Base-by-base conservation (phyloP, 2,113 vertebrate genomes). In the Bungarus multicinctus region DNA sequence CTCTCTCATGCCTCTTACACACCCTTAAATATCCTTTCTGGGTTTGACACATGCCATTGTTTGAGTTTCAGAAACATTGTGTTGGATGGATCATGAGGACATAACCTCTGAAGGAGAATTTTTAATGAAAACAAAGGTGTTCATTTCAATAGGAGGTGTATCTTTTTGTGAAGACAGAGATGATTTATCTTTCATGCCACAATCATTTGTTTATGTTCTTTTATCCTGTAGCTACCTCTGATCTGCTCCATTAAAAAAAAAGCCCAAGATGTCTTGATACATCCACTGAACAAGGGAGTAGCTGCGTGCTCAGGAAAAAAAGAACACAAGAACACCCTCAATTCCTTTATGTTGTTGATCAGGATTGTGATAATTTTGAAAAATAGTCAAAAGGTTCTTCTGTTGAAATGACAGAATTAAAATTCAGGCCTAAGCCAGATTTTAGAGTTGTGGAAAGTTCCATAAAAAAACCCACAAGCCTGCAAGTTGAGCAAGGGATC, bases 211-310 rank as follows among this genome's bases (percentile, higher is more conserved):
- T 30, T 60, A 1, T 69, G 22, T 18, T 47, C 25, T 10, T n/a
- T 1, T 1, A 30, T 85, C 10, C 34, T 85, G 39, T 47, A 85
- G 16, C 64, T 23, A 23, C 16, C 45, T 25, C 86, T 3, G 25
- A 52, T 50, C 85, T 3, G 11, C 25, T 5, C 91, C 55, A 23
- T 57, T 4, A 54, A 54, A 16, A 57, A 57, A 57, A 57, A 2
- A 23, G 6, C 2, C 86, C 0, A 22, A 27, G 0, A 0, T 10
- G 12, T 0, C 4, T 4, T 74, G 74, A 90, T 0, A 0, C 52
- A 90, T 4, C 8, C 55, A 20, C 25, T 91, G 11, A 57, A 45
- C 92, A 5, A n/a, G 5, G 23, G 34, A 8, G 22, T 0, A 60
- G 0, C 16, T 0, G 3, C 39, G 4, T 30, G 0, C 23, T 1